Conservation (phyloP, 2,113 vertebrate genomes). For the Xenus cinereus region DNA sequence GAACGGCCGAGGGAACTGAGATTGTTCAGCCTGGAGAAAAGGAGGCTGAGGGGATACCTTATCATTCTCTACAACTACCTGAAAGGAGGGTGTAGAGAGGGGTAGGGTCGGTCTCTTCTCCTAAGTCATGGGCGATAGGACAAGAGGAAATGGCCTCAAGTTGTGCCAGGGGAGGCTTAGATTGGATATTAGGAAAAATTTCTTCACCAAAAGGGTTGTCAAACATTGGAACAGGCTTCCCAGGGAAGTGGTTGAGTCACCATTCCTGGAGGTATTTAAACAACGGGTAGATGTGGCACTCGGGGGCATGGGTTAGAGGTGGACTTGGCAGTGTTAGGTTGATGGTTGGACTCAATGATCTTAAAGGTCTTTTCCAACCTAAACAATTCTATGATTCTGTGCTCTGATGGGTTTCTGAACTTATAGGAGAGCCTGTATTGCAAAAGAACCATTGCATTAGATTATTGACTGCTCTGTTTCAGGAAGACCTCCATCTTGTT, state of each 20-base stretch:
- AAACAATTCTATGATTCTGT: background rate
- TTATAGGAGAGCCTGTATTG: background rate
- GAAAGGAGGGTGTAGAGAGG: background rate
- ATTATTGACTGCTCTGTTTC: conserved; percentile 11
- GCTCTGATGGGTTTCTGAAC: background rate
- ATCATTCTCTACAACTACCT: background rate
- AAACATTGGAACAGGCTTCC: background rate
- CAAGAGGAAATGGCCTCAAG: background rate
- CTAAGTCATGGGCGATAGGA: background rate
- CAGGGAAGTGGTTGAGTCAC: background rate
- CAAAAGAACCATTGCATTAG: conserved; percentile 21
- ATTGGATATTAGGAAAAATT: background rate
- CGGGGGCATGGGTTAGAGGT: background rate
- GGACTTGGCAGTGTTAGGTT: background rate
- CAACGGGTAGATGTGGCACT: background rate
- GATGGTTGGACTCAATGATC: background rate
- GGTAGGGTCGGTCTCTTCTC: background rate
- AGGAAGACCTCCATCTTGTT: conserved; percentile 47
- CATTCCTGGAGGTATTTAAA: background rate
- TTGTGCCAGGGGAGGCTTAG: background rate
- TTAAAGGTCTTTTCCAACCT: background rate
- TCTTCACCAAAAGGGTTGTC: background rate
- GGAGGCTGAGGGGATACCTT: background rate
- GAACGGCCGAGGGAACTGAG: background rate
- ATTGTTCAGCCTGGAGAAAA: background rate